These are phyloP conservation scores for Echeneis naucrates DNA, from an alignment of 2,797 vertebrate species.

Conservation along the genomic window DNA sequence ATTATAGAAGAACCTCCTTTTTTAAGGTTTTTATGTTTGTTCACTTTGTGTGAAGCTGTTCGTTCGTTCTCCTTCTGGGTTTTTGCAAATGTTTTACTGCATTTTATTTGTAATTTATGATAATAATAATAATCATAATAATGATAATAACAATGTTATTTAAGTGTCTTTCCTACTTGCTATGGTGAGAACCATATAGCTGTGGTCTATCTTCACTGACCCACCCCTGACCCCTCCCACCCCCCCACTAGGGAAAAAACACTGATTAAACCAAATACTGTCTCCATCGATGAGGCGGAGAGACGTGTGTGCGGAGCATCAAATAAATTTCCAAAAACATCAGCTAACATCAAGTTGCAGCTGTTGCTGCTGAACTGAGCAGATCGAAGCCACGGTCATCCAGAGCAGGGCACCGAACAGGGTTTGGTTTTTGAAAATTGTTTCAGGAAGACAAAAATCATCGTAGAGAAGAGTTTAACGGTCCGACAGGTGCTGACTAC, in stretches of 20 bases:
- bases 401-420: conserved; percentile 49
- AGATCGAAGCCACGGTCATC: conserved; percentile 18
- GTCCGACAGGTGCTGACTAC: conserved; percentile 2
- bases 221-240: conserved; percentile 67
- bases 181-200: conserved; percentile 59
- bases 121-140: conserved; percentile 46
- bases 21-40: conserved; percentile 59
- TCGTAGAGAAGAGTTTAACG: conserved; percentile 32
- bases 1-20: conserved; percentile 72
- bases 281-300: conserved; percentile 49
- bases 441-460: conserved; percentile 73
- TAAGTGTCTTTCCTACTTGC: conserved; percentile 63
- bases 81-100: conserved; percentile 74
- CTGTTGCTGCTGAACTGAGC: conserved; percentile 17
- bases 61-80: conserved; percentile 66
- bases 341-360: conserved; percentile 15
- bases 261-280: conserved; percentile 84
- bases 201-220: conserved; percentile 52
- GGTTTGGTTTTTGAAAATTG: conserved; percentile 63
- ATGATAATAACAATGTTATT: conserved; percentile 63
- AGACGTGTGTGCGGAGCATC: conserved; percentile 40
- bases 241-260: conserved; percentile 71
- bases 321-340: conserved; percentile 36
- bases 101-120: conserved; percentile 65
- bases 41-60: conserved; percentile 69